Base-by-base conservation (phyloP, 2,797 vertebrate genomes). In the Spondyliosoma cantharus region DNA sequence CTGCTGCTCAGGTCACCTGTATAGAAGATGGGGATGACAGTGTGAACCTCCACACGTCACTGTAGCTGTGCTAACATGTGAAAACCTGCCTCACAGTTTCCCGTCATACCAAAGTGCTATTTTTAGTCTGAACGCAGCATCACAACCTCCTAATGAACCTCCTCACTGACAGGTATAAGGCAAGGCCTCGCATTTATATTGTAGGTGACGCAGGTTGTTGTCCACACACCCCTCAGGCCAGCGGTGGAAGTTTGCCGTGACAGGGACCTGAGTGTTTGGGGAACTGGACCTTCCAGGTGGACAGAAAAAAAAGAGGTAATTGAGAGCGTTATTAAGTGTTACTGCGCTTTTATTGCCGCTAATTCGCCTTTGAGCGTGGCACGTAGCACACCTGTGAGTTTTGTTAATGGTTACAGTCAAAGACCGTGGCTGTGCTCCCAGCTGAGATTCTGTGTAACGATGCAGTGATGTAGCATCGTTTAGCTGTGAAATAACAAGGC, bases 321-420 rank as follows among this genome's bases (percentile, higher is more conserved):
- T 74, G 11, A 48, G 29, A 32, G 16, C n/a, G 20, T 62, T 45
- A 56, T 25, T 81, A 37, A 48, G 24, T 22, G 27, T 61, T 43
- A 19, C 32, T 53, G 24, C 71, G 11, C 43, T 71, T 76, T 84
- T 60, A 53, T 77, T 43, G 48, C 8, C 37, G 9, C 37, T 29
- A 13, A 32, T 76, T 81, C 63, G 61, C 60, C 81, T 73, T 80
- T 75, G n/a, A 84, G 71, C 25, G 19, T 24, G 60, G 45, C 62
- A 65, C 20, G 2, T 60, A 70, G 72, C 82, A 76, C 74, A 78
- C 24, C 72, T 69, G 57, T 78, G 67, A 69, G 61, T 82, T 75
- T 81, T 75, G 70, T 80, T 81, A 89, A 86, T 85, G 60, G 52
- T 37, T 68, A 16, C 57, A 84, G 57, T 80, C 60, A 78, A 68